These are phyloP conservation scores for Muntiacus reevesi DNA, from an alignment of 2,113 vertebrate species.

Conservation along the genomic window DNA sequence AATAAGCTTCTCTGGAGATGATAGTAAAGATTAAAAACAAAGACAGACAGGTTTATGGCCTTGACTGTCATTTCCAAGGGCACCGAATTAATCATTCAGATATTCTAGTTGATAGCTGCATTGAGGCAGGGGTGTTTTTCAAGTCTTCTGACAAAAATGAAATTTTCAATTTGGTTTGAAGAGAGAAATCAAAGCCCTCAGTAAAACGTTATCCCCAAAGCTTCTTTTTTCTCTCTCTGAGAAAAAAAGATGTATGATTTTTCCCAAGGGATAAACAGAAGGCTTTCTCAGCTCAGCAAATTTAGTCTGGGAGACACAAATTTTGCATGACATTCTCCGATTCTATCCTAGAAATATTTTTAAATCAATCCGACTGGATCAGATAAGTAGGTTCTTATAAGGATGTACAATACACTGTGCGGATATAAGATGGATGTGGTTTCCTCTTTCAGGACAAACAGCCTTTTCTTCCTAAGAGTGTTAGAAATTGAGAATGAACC, in stretches of 20 bases:
- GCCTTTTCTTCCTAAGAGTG: neutral
- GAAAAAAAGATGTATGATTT: slow-evolving; percentile 2
- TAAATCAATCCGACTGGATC: neutral
- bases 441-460: neutral
- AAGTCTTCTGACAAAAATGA: slow-evolving; percentile 11
- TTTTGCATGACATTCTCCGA: neutral
- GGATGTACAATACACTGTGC: neutral
- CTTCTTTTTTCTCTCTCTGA: neutral
- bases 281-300: neutral
- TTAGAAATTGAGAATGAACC: neutral
- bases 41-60: neutral
- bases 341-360: slow-evolving; percentile 28
- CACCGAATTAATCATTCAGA: neutral
- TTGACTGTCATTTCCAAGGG: neutral
- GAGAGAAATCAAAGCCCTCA: neutral
- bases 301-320: slow-evolving; percentile 10
- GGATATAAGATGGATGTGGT: neutral
- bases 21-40: slow-evolving; percentile 23
- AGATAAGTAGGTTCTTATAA: neutral
- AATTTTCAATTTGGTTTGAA: neutral
- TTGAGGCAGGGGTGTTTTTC: neutral
- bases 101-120: neutral
- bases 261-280: slow-evolving; percentile 1
- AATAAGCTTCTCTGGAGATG: neutral
- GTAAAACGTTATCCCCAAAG: neutral